Conservation (phyloP, 2,113 vertebrate genomes). For the Brevimyrus niger region DNA sequence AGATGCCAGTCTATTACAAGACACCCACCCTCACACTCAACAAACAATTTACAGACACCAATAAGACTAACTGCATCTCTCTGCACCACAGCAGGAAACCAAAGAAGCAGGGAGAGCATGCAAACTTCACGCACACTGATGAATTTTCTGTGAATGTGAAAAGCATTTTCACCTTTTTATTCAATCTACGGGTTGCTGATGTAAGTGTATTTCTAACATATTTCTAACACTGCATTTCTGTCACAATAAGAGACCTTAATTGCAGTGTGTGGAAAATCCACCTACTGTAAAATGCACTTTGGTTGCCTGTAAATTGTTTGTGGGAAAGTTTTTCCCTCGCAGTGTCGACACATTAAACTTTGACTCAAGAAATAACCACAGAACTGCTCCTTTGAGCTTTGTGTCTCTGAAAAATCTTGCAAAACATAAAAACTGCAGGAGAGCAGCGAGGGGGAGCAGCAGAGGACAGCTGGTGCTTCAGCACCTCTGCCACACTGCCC, state of each 20-base stretch:
- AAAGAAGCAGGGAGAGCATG: neutral
- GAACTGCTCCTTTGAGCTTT: neutral
- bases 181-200: neutral
- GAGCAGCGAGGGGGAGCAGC: neutral
- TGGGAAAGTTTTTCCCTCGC: neutral
- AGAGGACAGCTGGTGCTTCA: neutral
- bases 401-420: neutral
- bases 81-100: neutral
- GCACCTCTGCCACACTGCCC: neutral
- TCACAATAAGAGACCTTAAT: neutral
- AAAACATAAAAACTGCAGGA: neutral
- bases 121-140: neutral
- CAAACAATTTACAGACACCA: neutral
- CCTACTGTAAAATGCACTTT: too few species aligned
- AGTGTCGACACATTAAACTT: neutral
- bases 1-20: neutral
- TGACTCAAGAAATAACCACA: neutral
- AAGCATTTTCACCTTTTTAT: neutral
- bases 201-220: neutral
- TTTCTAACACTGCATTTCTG: neutral
- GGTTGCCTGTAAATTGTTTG: neutral
- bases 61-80: neutral
- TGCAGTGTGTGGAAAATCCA: neutral
- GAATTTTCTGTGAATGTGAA: neutral
- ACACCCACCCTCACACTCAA: neutral